Conservation (phyloP, 2,888 invertebrate genomes). For the Omphaloscelis lunosa region DNA sequence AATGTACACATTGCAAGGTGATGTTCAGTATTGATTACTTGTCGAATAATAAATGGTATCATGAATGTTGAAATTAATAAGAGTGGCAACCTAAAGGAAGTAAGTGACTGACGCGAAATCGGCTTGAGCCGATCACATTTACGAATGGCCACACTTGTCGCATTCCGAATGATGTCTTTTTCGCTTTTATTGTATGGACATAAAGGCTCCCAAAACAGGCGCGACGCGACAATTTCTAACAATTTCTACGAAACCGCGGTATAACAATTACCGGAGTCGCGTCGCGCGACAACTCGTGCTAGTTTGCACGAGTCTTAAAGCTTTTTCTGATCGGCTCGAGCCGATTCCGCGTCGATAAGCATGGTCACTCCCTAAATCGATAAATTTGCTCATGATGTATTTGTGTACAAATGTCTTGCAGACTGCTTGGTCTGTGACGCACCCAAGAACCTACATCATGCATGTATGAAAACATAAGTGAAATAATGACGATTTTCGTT, state of each 20-base stretch:
- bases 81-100: background rate
- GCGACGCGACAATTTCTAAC: too few species aligned
- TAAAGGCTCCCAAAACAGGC: too few species aligned
- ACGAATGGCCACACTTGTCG: background rate
- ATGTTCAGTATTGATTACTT: slow-evolving; percentile 65
- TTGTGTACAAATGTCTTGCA: background rate
- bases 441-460: background rate
- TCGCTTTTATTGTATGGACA: background rate
- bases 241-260: too few species aligned
- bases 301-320: too few species aligned
- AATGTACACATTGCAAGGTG: slow-evolving; percentile 73
- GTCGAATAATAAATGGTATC: slow-evolving; percentile 71
- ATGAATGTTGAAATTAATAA: slow-evolving; percentile 67
- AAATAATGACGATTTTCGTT: background rate
- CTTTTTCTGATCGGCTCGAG: background rate
- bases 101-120: background rate
- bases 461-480: slow-evolving; percentile 1
- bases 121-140: background rate
- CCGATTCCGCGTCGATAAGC: background rate
- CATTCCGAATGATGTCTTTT: background rate
- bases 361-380: background rate
- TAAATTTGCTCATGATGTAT: background rate
- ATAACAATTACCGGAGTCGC: too few species aligned
- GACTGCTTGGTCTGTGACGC: background rate
- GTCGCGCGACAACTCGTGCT: too few species aligned